Percentiles rank a stretch among this genome's conserved stretches.
phyloP scores from a whole-genome alignment of 2,888 invertebrate genomes.

The Cartodere bifasciata region DNA sequence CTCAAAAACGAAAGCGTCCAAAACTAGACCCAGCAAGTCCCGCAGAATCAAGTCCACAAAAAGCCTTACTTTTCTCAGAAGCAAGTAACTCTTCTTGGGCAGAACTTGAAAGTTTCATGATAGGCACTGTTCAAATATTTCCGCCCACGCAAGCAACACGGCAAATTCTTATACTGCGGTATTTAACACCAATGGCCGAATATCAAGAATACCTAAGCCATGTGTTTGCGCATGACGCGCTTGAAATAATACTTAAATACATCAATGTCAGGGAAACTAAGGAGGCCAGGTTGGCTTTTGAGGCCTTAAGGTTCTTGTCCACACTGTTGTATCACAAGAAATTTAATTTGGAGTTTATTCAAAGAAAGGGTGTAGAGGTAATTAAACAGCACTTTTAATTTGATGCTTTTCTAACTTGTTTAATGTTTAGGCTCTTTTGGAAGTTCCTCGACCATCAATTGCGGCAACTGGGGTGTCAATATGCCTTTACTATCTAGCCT shows the following conservation, averaged over 20 bases:
- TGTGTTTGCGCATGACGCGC: slow-evolving; percentile 85
- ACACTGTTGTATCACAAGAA: slow-evolving; percentile 95
- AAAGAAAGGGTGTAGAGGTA: slow-evolving; percentile 73
- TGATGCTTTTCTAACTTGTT: slow-evolving; percentile 6
- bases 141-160: slow-evolving; percentile 81
- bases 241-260: slow-evolving; percentile 81
- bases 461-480: slow-evolving; percentile 95
- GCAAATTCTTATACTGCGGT: slow-evolving; percentile 86
- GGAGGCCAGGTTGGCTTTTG: slow-evolving; percentile 89
- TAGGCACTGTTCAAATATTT: slow-evolving; percentile 79
- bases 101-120: slow-evolving; percentile 78
- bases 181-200: slow-evolving; percentile 94
- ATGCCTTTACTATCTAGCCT: slow-evolving; percentile 91
- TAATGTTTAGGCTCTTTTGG: slow-evolving; percentile 55
- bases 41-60: slow-evolving; percentile 13
- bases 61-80: slow-evolving; percentile 31
- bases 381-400: slow-evolving; percentile 7
- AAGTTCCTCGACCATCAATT: slow-evolving; percentile 85
- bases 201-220: slow-evolving; percentile 94
- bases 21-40: slow-evolving; percentile 16
- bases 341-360: slow-evolving; percentile 92
- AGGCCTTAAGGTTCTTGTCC: slow-evolving; percentile 89
- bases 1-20: slow-evolving; percentile 20
- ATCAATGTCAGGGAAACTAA: slow-evolving; percentile 78
- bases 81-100: slow-evolving; percentile 85